These are phyloP conservation scores for Zophobas morio DNA, from an alignment of 1,140 invertebrate species.

Conservation along the genomic window DNA sequence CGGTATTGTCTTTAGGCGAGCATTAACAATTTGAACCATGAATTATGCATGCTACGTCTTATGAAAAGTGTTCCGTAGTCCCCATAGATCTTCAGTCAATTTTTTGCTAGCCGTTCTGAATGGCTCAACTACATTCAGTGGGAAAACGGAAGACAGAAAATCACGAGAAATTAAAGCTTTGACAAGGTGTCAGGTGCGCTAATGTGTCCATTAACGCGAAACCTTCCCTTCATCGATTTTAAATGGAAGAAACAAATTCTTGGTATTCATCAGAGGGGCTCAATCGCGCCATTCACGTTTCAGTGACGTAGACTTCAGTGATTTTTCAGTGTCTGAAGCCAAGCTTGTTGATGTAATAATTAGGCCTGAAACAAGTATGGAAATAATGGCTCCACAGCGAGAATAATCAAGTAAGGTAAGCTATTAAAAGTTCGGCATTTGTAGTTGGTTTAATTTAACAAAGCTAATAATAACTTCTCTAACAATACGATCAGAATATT, in stretches of 20 bases:
- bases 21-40: constrained; percentile 54
- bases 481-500: constrained; percentile 40
- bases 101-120: constrained; percentile 42
- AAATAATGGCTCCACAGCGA: constrained; percentile 33
- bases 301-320: constrained; percentile 4
- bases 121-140: constrained; percentile 38
- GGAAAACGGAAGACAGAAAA: not conserved
- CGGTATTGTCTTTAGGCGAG: constrained; percentile 54
- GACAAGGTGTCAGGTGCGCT: constrained; percentile 43
- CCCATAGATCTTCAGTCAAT: constrained; percentile 51
- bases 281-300: constrained; percentile 10
- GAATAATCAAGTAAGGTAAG: constrained; percentile 39
- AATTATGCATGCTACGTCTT: constrained; percentile 53
- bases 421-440: constrained; percentile 43
- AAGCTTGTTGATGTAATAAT: constrained; percentile 30
- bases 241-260: constrained; percentile 30
- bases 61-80: constrained; percentile 51
- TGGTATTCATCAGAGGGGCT: constrained; percentile 9
- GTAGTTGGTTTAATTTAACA: constrained; percentile 42
- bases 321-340: constrained; percentile 17
- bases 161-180: constrained; percentile 30
- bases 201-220: constrained; percentile 40
- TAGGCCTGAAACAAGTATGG: constrained; percentile 34
- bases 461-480: constrained; percentile 41
- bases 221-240: constrained; percentile 22